Evolutionary conservation across 2,113 vertebrate species (phyloP).

Genomic region (Sterna hirundo): DNA sequence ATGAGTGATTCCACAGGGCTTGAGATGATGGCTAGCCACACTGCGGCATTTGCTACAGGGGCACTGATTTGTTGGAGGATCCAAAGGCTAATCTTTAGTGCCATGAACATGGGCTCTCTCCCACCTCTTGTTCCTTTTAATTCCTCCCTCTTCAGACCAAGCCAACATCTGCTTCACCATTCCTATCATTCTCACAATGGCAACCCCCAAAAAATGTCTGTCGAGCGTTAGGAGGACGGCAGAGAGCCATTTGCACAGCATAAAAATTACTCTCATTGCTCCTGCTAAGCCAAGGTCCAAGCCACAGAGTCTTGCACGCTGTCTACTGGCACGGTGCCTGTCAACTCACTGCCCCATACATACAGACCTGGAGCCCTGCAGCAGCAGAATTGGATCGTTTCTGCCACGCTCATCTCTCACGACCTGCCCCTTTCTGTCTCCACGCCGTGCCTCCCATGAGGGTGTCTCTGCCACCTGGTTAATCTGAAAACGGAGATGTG

Average conservation of each 20-base stretch:
- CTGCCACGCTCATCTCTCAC: rapidly evolving
- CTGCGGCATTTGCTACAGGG: not conserved
- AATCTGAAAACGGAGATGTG: not conserved
- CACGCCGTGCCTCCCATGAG: rapidly evolving
- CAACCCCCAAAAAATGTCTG: not conserved
- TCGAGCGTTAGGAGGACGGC: not conserved
- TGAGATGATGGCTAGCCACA: not conserved
- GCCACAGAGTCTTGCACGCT: not conserved
- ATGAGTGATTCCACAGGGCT: not conserved
- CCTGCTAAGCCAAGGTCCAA: not conserved
- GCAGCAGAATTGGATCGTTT: not conserved
- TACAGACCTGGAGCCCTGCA: not conserved
- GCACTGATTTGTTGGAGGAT: not conserved
- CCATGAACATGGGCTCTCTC: not conserved
- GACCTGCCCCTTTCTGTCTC: not conserved
- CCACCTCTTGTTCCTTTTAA: not conserved
- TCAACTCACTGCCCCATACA: not conserved
- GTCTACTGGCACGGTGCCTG: not conserved
- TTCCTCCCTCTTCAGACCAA: not conserved
- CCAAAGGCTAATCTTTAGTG: not conserved
- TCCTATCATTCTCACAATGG: not conserved
- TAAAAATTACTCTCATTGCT: not conserved
- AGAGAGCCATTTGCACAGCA: not conserved
- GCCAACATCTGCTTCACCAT: not conserved
- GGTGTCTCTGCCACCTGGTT: not conserved